phyloP scores from a whole-genome alignment of 2,113 vertebrate genomes.

The Cyprinodon tularosa region DNA sequence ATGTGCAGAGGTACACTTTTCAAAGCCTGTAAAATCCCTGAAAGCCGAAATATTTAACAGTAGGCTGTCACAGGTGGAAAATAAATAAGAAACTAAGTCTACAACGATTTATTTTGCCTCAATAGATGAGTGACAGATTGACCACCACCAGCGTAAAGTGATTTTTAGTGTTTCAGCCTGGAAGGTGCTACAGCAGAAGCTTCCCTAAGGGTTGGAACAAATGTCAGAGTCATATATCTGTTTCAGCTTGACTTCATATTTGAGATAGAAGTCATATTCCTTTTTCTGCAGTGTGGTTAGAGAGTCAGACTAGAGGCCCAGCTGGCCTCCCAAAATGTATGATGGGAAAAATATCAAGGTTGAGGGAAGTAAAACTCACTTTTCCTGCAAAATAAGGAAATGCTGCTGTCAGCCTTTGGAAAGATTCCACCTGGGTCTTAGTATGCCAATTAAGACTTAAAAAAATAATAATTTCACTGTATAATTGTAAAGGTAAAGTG shows the following conservation, averaged over 20 bases:
- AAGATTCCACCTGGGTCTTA: background rate
- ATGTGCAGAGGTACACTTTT: background rate
- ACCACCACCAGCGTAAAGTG: constrained; percentile 20
- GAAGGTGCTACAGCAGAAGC: constrained; percentile 1
- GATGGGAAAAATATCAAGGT: background rate
- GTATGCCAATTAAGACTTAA: background rate
- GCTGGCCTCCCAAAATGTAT: background rate
- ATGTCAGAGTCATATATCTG: constrained; percentile 30
- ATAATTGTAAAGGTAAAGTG: background rate
- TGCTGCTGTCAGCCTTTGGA: background rate
- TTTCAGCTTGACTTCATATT: constrained; percentile 21
- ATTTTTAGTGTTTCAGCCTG: constrained; percentile 14
- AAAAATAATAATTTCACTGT: background rate
- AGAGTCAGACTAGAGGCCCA: background rate
- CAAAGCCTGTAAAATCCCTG: background rate
- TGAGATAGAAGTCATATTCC: constrained; percentile 16
- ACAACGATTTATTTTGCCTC: constrained; percentile 9
- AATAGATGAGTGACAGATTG: constrained; percentile 37
- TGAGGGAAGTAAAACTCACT: background rate
- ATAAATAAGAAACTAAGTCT: background rate
- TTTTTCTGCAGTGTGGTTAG: constrained; percentile 16
- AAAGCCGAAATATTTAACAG: background rate
- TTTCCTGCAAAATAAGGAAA: background rate
- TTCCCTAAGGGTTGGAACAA: constrained; percentile 23
- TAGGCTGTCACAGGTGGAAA: background rate